Percentiles rank a stretch among this genome's conserved stretches.
Conservation (phyloP, 2,797 vertebrate genomes). For the Enteromius paludinosus region DNA sequence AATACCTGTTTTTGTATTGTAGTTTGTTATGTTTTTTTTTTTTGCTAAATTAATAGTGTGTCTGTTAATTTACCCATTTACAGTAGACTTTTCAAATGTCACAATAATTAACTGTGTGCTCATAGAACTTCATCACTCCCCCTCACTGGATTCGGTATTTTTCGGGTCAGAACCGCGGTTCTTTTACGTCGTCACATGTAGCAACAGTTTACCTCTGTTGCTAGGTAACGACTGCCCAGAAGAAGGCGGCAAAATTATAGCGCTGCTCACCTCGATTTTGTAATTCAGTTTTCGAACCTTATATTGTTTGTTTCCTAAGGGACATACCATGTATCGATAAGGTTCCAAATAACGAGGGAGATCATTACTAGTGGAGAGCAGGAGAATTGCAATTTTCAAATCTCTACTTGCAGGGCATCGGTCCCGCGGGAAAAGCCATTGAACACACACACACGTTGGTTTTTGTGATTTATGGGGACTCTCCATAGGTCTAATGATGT, state of each 20-base stretch:
- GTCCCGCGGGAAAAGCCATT: background rate
- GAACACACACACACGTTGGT: background rate
- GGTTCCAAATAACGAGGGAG: background rate
- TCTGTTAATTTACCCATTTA: background rate
- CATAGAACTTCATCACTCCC: fast-evolving
- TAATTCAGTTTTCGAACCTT: background rate
- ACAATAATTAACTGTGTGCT: too few relatives aligned
- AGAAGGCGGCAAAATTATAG: background rate
- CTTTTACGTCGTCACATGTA: background rate
- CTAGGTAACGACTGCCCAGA: background rate
- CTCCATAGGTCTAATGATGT: too few relatives aligned
- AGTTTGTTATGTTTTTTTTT: background rate
- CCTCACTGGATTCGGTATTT: background rate
- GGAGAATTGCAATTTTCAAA: background rate
- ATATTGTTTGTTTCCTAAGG: background rate
- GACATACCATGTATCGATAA: background rate
- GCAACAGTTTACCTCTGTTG: background rate
- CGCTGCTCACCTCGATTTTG: background rate
- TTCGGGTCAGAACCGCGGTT: background rate
- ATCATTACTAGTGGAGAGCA: background rate
- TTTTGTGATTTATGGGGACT: too few relatives aligned
- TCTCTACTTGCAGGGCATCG: background rate
- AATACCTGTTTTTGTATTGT: background rate
- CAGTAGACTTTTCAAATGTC: background rate
- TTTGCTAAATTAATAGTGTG: background rate